phyloP scores from a whole-genome alignment of 2,797 vertebrate genomes.

The Tragelaphus oryx region DNA sequence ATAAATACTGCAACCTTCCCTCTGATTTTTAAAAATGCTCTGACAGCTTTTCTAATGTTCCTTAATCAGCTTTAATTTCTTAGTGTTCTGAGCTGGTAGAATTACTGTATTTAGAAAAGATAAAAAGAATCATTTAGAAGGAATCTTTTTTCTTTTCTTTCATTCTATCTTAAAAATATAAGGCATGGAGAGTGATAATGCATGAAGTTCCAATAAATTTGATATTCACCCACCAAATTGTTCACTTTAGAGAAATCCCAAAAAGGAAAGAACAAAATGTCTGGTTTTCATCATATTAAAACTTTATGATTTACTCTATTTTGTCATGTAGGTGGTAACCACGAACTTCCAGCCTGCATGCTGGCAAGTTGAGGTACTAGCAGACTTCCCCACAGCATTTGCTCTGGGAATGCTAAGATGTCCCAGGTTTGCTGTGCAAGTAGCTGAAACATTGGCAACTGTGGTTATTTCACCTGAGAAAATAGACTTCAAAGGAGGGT shows the following conservation, averaged over 20 bases:
- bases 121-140: conserved; percentile 24
- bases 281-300: not conserved
- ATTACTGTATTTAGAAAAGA: conserved; percentile 33
- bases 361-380: not conserved
- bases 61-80: conserved; percentile 56
- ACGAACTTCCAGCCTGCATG: not conserved
- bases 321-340: not conserved
- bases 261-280: not conserved
- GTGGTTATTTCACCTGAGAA: not conserved
- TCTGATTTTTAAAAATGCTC: conserved; percentile 21
- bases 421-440: not conserved
- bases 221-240: not conserved
- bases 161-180: not conserved
- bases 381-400: not conserved
- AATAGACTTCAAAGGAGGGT: not conserved
- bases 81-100: conserved; percentile 23
- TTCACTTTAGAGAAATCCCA: conserved; percentile 6
- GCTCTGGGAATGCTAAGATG: not conserved
- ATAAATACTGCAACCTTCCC: not conserved
- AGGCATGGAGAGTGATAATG: not conserved
- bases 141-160: not conserved
- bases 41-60: conserved; percentile 30
- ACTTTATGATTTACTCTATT: not conserved
- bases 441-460: not conserved
- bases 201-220: not conserved